Percentiles rank a stretch among this genome's conserved stretches.
Conservation (phyloP, 2,797 vertebrate genomes). For the Rhynchotus rufescens region DNA sequence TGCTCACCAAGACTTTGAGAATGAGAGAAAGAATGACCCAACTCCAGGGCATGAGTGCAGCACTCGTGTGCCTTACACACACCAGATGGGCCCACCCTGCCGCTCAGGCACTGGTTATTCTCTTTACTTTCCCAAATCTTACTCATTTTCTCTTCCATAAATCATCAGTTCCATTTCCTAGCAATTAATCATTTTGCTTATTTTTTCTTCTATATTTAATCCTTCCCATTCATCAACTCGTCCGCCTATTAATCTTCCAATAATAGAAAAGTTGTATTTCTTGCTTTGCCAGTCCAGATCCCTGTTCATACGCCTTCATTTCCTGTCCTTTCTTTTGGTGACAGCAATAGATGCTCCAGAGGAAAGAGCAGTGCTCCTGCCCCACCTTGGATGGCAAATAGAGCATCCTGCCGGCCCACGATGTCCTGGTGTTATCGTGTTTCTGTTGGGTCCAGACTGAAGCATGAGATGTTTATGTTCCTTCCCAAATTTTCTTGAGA, state of each 20-base stretch:
- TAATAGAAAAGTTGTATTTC: not conserved
- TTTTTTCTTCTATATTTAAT: slow-evolving; percentile 65
- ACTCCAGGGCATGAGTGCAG: not conserved
- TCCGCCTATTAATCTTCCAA: not conserved
- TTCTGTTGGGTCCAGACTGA: not conserved
- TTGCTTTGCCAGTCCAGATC: slow-evolving; percentile 22
- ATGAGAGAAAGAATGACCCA: not conserved
- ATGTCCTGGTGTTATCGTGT: not conserved
- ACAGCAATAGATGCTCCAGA: not conserved
- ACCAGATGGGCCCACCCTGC: not conserved
- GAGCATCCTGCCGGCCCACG: not conserved
- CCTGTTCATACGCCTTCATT: not conserved
- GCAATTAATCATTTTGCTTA: slow-evolving; percentile 42
- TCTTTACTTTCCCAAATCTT: slow-evolving; percentile 6
- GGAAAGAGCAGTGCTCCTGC: slow-evolving; percentile 7
- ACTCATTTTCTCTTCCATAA: slow-evolving; percentile 41
- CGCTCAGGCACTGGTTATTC: not conserved
- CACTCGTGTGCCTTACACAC: fast-evolving
- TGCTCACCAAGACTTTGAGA: not conserved
- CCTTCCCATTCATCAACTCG: slow-evolving; percentile 47
- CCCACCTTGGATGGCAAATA: not conserved
- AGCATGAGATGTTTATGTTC: not conserved
- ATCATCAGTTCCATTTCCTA: slow-evolving; percentile 41
- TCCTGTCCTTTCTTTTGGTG: slow-evolving; percentile 18
- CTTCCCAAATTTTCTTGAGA: not conserved